Evolutionary conservation across 2,888 invertebrate species (phyloP), one percentile per base, ranked within the genome.

Genomic region (Leptinotarsa tumamoca): DNA sequence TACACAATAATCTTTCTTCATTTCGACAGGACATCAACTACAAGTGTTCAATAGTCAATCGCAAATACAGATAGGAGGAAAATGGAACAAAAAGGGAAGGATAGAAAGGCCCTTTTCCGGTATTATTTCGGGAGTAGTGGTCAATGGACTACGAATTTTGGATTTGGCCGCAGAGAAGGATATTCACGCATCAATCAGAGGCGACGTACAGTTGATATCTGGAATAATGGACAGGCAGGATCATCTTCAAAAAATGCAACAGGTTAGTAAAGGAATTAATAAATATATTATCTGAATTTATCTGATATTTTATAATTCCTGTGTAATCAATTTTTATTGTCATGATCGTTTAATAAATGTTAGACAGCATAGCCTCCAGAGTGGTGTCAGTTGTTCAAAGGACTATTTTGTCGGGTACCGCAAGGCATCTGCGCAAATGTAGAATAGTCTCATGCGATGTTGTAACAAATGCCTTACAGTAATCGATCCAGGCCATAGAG

Each of bases 41-140:
- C 88, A 88, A 72, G 95, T 96, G 51, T 98, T 98, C 91, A 98
- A 98, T 89, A 94, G 95, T 85, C 97, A 97, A 91, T 94, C 96
- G 1, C 94, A 93, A 66, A 93, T 98, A 61, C 95, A 95, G 82
- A 93, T 98, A 49, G 98, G 98, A 5, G 98, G 98, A 0, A 93
- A 94, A 86, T 94, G 93, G 89, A 94, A 93, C 78, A 89, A 90
- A 75, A 93, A 93, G 83, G 92, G 91, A 71, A 88, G 92, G 79
- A 92, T 95, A 68, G 94, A 94, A 84, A 91, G 95, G 58, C 93
- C 96, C 2, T 98, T 97, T 89, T 91, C 94, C 75, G 98, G 98
- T 0, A 94, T 96, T 50, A 92, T 98, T 74, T 95, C 97, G 3
- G 98, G 98, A 0, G 90, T 98, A 14, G 97, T 96, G 17, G 94